These are phyloP conservation scores for Podargus strigoides DNA, from an alignment of 2,797 vertebrate species.

Conservation along the genomic window DNA sequence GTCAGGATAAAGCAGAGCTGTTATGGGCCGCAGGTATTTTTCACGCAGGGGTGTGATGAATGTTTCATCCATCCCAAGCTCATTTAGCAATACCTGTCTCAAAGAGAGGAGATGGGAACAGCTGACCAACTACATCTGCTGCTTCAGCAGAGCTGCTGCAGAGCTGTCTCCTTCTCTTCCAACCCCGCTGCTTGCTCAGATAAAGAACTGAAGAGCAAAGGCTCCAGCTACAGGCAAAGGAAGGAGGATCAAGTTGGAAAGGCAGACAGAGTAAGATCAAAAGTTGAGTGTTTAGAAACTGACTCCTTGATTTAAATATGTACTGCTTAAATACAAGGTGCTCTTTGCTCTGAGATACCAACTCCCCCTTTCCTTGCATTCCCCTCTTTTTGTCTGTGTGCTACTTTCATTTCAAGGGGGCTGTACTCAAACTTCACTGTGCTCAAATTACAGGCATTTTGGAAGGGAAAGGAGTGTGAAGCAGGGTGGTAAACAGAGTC, in stretches of 20 bases:
- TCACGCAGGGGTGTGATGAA: slow-evolving; percentile 87
- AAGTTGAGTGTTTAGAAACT: neutral
- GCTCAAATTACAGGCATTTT: neutral
- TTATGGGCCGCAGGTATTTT: slow-evolving; percentile 82
- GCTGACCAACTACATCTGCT: neutral
- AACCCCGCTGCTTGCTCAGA: neutral
- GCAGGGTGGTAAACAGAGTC: neutral
- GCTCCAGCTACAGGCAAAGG: neutral
- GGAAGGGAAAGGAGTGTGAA: neutral
- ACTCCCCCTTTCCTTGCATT: neutral
- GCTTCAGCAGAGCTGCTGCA: neutral
- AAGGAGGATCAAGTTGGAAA: neutral
- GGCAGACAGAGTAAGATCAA: neutral
- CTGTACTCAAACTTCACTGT: neutral
- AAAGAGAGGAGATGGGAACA: neutral
- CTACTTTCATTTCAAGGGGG: neutral
- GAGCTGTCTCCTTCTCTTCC: neutral
- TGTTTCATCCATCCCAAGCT: slow-evolving; percentile 86
- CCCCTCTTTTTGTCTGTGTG: neutral
- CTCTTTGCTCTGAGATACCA: neutral
- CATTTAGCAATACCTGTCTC: slow-evolving; percentile 86
- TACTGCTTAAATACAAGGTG: neutral
- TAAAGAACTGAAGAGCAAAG: neutral
- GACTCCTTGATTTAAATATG: neutral
- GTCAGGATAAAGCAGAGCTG: slow-evolving; percentile 85